These are phyloP conservation scores for Anthopleura xanthogrammica DNA, from an alignment of 92 coral and sea anemone species.

Conservation along the genomic window DNA sequence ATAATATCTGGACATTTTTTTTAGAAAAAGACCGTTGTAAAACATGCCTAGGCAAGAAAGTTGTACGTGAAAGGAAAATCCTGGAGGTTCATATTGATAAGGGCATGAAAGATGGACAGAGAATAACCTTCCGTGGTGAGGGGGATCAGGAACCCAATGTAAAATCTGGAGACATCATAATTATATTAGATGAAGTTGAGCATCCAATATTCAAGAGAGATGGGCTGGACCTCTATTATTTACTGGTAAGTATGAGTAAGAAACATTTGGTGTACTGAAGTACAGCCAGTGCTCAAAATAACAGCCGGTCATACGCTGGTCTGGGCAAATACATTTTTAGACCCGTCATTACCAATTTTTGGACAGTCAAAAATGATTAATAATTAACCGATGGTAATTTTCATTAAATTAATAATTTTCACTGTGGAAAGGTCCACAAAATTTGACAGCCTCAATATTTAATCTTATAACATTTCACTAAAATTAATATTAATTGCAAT, in stretches of 20 bases:
- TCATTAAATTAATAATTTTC: too few species aligned
- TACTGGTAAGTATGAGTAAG: slow-evolving; percentile 48
- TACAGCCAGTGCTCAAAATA: too few species aligned
- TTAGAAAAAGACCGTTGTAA: slow-evolving; percentile 95
- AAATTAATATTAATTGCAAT: too few species aligned
- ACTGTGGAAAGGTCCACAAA: too few species aligned
- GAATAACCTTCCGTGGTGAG: slow-evolving; percentile 80
- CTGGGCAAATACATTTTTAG: too few species aligned
- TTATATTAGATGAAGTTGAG: slow-evolving; percentile 79
- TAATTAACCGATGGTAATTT: too few species aligned
- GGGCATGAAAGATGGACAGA: slow-evolving; percentile 98
- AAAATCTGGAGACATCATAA: slow-evolving; percentile 88
- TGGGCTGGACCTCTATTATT: slow-evolving; percentile 56
- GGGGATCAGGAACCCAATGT: slow-evolving; percentile 95
- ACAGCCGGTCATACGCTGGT: too few species aligned
- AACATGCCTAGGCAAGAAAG: slow-evolving; percentile 82
- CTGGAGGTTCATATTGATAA: slow-evolving; percentile 88
- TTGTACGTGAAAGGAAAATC: slow-evolving; percentile 85
- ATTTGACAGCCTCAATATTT: too few species aligned
- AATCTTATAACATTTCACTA: too few species aligned
- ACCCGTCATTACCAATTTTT: too few species aligned
- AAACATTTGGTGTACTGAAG: too few species aligned
- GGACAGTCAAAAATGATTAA: too few species aligned
- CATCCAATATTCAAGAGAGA: slow-evolving; percentile 73
- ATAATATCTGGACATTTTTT: not conserved